These are phyloP conservation scores for Oscheius sp. DNA, from an alignment of 2,888 invertebrate genomes.

Conservation along the genomic window DNA sequence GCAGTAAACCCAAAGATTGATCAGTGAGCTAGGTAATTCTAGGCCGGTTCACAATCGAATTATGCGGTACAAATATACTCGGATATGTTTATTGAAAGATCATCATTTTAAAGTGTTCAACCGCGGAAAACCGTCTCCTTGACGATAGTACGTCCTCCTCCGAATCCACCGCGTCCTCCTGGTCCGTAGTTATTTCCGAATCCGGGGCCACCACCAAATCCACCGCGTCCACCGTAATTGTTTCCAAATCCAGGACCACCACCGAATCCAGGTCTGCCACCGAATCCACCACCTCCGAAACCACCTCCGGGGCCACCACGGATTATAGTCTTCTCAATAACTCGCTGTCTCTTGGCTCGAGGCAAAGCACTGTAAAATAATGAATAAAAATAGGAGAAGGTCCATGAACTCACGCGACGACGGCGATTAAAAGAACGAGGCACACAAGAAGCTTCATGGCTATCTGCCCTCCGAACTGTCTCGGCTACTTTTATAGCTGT, in stretches of 20 bases:
- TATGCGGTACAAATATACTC: too few species aligned
- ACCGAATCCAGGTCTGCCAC: constrained; percentile 18
- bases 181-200: background rate
- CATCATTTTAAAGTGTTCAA: constrained; percentile 16
- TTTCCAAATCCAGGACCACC: constrained; percentile 12
- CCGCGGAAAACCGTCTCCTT: constrained; percentile 49
- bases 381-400: background rate
- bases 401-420: constrained; percentile 41
- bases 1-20: too few species aligned
- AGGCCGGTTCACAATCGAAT: too few species aligned
- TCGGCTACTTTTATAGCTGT: constrained; percentile 24
- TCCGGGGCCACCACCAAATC: constrained; percentile 11
- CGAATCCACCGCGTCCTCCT: background rate
- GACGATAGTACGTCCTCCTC: constrained; percentile 36
- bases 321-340: constrained; percentile 36
- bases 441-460: constrained; percentile 46
- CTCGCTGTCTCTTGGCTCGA: constrained; percentile 15
- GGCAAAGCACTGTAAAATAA: constrained; percentile 22
- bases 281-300: background rate
- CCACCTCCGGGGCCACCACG: constrained; percentile 8
- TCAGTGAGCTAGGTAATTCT: too few species aligned
- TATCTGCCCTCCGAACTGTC: constrained; percentile 1
- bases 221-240: background rate
- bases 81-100: too few species aligned
- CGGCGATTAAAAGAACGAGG: constrained; percentile 43